Evolutionary conservation across 1,140 invertebrate genomes (phyloP).

Genomic region (Drosophila serrata): DNA sequence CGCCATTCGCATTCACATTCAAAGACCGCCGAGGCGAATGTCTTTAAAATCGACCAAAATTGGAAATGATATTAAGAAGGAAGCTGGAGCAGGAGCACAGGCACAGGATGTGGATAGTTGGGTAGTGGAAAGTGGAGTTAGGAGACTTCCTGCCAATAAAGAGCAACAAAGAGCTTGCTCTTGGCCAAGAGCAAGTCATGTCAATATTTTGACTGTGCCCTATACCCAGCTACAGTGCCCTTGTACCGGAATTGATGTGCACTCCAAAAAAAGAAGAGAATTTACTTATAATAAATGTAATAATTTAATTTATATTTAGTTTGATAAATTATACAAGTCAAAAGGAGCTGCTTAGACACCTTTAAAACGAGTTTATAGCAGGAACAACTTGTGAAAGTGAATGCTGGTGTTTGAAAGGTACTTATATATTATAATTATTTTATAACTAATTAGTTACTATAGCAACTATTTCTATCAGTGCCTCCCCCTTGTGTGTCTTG

Average conservation of each 20-base stretch:
- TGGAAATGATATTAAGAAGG: slow-evolving; percentile 56
- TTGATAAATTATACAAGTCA: background rate
- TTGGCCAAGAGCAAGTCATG: slow-evolving; percentile 57
- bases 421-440: background rate
- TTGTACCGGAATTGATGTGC: slow-evolving; percentile 3
- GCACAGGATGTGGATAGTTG: slow-evolving; percentile 21
- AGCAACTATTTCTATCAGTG: background rate
- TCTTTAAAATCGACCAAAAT: slow-evolving; percentile 65
- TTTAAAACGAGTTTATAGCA: no score
- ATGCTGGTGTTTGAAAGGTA: background rate
- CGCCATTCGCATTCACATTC: slow-evolving; percentile 13
- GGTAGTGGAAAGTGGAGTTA: slow-evolving; percentile 11
- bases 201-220: slow-evolving; percentile 67
- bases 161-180: slow-evolving; percentile 67
- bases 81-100: slow-evolving; percentile 10
- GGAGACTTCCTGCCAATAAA: slow-evolving; percentile 63
- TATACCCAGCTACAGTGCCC: slow-evolving; percentile 15
- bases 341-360: no score
- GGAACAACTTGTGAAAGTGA: background rate
- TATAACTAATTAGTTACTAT: background rate
- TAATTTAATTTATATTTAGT: background rate
- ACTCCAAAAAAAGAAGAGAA: background rate
- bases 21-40: slow-evolving; percentile 34
- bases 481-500: slow-evolving; percentile 10
- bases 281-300: background rate